These are phyloP conservation scores for Sisyra nigra DNA, from an alignment of 2,888 invertebrate species.

Conservation along the genomic window DNA sequence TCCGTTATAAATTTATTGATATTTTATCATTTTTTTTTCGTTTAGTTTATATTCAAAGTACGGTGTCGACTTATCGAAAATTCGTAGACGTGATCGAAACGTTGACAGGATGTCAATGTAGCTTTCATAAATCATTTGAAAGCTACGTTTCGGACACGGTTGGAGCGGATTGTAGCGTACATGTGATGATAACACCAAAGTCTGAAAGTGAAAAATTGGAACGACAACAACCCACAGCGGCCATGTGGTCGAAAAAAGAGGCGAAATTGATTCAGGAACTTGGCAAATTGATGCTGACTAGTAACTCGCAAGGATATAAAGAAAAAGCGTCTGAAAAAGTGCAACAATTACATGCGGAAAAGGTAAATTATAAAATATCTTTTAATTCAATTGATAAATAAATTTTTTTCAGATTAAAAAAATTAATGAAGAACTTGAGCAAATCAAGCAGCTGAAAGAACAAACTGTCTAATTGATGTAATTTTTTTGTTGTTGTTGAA, in stretches of 20 bases:
- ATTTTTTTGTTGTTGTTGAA: too few relatives aligned
- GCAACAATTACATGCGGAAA: conserved; percentile 20
- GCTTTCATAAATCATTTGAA: neutral
- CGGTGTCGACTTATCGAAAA: neutral
- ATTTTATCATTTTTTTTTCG: neutral
- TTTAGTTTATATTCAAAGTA: too few relatives aligned
- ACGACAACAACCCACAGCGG: neutral
- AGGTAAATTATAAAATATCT: conserved; percentile 19
- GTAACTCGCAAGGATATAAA: conserved; percentile 19
- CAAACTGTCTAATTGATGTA: too few relatives aligned
- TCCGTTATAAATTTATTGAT: neutral
- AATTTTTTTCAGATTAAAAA: too few relatives aligned
- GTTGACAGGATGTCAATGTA: neutral
- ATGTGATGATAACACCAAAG: conserved; percentile 18
- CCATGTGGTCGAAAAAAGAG: conserved; percentile 16
- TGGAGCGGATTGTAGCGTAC: conserved; percentile 16
- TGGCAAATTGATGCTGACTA: conserved; percentile 20
- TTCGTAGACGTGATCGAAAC: neutral
- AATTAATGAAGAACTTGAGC: too few relatives aligned
- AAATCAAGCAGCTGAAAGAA: too few relatives aligned
- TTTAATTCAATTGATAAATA: neutral
- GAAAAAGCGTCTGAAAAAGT: conserved; percentile 18
- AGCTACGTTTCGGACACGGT: conserved; percentile 17
- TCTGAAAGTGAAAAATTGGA: neutral
- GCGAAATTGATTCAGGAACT: conserved; percentile 22